Percentiles rank a stretch among this genome's conserved stretches.
phyloP scores from a whole-genome alignment of 2,113 vertebrate genomes.

The Megatriorchis doriae region DNA sequence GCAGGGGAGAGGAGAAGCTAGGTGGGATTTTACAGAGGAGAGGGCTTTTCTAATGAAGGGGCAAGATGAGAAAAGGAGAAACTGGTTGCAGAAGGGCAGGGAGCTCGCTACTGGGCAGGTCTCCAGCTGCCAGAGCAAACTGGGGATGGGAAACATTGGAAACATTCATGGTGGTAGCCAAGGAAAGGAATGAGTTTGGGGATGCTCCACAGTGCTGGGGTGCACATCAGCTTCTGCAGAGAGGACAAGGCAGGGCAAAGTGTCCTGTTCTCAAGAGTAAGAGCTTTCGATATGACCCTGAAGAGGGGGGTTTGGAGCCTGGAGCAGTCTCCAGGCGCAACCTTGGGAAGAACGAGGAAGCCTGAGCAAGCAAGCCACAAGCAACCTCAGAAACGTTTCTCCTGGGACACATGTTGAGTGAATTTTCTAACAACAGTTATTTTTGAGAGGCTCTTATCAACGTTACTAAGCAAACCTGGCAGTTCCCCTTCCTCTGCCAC shows the following conservation, averaged over 20 bases:
- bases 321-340: not conserved
- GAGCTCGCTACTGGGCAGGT: not conserved
- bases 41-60: not conserved
- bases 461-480: not conserved
- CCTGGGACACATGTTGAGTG: not conserved
- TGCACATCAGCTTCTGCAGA: not conserved
- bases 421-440: not conserved
- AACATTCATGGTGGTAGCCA: not conserved
- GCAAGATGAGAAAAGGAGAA: not conserved
- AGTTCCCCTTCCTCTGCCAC: not conserved
- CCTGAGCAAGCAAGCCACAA: not conserved
- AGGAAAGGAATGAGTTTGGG: not conserved
- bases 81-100: not conserved
- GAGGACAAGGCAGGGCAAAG: not conserved
- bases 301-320: not conserved
- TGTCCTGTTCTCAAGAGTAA: not conserved
- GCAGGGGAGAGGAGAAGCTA: not conserved
- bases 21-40: not conserved
- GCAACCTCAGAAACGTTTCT: not conserved
- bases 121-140: not conserved
- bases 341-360: not conserved
- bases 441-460: not conserved
- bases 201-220: not conserved
- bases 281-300: not conserved
- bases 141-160: not conserved